These are phyloP conservation scores for Bembecia ichneumoniformis DNA, from an alignment of 2,888 invertebrate genomes.

Conservation along the genomic window DNA sequence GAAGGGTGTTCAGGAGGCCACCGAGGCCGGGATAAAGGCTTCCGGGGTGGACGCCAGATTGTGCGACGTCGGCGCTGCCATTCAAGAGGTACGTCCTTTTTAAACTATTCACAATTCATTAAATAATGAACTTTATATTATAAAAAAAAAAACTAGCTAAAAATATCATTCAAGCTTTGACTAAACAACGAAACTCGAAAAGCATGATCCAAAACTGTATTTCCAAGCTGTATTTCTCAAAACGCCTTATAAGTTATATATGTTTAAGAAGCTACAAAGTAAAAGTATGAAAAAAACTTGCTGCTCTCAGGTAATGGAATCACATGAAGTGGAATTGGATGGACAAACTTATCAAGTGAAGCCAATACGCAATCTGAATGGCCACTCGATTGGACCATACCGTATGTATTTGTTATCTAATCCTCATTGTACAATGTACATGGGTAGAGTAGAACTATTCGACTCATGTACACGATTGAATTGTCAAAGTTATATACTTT, in stretches of 20 bases:
- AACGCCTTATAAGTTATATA: not conserved
- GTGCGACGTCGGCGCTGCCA: constrained; percentile 96
- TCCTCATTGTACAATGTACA: not conserved
- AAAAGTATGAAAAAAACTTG: not conserved
- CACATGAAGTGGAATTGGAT: constrained; percentile 97
- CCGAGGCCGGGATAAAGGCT: constrained; percentile 96
- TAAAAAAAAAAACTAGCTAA: no score
- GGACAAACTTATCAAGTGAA: constrained; percentile 97
- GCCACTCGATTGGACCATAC: constrained; percentile 99
- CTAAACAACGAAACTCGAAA: not conserved
- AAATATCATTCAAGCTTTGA: no score
- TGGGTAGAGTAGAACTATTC: not conserved
- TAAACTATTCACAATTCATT: no score
- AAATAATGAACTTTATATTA: no score
- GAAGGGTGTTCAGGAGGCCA: constrained; percentile 97
- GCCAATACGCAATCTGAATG: constrained; percentile 97
- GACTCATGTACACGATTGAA: not conserved
- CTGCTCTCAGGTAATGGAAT: constrained; percentile 89
- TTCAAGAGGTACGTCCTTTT: constrained; percentile 81
- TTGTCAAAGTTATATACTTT: no score
- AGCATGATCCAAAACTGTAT: not conserved
- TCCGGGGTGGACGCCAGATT: constrained; percentile 97
- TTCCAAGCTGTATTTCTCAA: not conserved
- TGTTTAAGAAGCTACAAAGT: not conserved
- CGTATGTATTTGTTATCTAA: constrained; percentile 69